A percentile compares a stretch with the other conserved stretches of the same genome.
These are phyloP conservation scores for Laterallus jamaicensis DNA, from an alignment of 2,113 vertebrate species.

Conservation along the genomic window DNA sequence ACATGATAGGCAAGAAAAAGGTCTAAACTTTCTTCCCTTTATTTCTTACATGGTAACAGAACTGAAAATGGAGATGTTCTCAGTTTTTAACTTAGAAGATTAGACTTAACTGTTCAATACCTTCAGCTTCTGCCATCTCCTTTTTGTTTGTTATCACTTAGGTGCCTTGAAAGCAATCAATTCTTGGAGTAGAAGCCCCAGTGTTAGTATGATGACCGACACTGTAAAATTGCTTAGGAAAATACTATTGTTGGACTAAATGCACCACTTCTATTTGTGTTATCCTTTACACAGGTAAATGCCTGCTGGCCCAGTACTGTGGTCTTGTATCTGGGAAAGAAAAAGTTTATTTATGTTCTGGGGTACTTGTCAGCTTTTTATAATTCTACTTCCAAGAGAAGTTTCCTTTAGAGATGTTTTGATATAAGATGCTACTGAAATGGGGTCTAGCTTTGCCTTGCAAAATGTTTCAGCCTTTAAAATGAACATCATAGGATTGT, in stretches of 20 bases:
- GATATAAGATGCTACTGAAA: background rate
- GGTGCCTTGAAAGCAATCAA: background rate
- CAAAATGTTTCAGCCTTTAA: background rate
- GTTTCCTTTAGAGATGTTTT: background rate
- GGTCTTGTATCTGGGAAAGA: background rate
- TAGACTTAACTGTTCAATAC: background rate
- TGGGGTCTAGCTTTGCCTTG: background rate
- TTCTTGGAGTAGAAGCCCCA: background rate
- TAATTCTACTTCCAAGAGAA: background rate
- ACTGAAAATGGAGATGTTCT: background rate
- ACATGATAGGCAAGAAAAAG: background rate
- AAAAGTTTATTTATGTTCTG: background rate
- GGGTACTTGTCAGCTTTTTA: background rate
- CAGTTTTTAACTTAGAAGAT: background rate
- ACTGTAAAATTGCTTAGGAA: background rate
- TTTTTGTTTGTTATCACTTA: background rate
- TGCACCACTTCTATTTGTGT: background rate
- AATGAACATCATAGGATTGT: background rate
- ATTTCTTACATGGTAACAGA: background rate
- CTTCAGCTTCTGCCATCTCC: background rate
- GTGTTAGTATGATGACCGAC: background rate
- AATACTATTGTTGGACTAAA: background rate
- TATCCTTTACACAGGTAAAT: background rate
- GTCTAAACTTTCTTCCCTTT: background rate
- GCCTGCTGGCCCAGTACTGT: background rate